Conservation (phyloP, 2,113 vertebrate genomes). For the Boleophthalmus pectinirostris region DNA sequence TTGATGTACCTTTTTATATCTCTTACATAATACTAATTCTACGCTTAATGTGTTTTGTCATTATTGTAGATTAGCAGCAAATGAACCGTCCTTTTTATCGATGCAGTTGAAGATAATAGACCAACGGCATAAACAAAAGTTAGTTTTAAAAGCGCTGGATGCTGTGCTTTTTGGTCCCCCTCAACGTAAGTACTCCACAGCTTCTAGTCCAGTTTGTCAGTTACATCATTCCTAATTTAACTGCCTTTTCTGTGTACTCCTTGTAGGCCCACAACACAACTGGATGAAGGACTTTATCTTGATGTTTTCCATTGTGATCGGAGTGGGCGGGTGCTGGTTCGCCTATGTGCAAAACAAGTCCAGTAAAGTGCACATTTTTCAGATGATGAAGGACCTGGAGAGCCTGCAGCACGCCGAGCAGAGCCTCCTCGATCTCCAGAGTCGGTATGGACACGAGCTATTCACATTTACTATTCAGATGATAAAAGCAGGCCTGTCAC, state of each 20-base stretch:
- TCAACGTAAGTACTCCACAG: constrained; percentile 82
- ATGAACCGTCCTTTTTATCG: constrained; percentile 92
- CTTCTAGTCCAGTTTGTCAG: neutral
- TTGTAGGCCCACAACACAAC: constrained; percentile 91
- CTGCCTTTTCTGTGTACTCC: neutral
- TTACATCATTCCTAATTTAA: neutral
- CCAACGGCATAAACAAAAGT: constrained; percentile 95
- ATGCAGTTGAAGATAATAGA: constrained; percentile 93
- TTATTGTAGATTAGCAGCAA: constrained; percentile 91
- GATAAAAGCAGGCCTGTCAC: neutral
- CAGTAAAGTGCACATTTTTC: constrained; percentile 93
- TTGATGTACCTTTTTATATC: neutral
- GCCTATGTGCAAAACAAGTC: constrained; percentile 96
- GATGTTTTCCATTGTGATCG: constrained; percentile 95
- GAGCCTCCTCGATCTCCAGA: constrained; percentile 92
- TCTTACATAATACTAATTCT: neutral
- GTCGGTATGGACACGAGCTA: constrained; percentile 79
- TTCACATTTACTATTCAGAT: neutral
- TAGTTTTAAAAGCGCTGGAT: constrained; percentile 95
- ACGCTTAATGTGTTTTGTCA: neutral
- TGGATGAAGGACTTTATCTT: constrained; percentile 98
- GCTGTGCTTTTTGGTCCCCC: constrained; percentile 96
- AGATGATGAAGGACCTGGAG: constrained; percentile 99
- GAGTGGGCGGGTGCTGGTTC: constrained; percentile 98
- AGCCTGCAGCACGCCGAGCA: constrained; percentile 94